Base-by-base conservation (phyloP, 2,888 invertebrate genomes). In the Ypsolopha sequella region DNA sequence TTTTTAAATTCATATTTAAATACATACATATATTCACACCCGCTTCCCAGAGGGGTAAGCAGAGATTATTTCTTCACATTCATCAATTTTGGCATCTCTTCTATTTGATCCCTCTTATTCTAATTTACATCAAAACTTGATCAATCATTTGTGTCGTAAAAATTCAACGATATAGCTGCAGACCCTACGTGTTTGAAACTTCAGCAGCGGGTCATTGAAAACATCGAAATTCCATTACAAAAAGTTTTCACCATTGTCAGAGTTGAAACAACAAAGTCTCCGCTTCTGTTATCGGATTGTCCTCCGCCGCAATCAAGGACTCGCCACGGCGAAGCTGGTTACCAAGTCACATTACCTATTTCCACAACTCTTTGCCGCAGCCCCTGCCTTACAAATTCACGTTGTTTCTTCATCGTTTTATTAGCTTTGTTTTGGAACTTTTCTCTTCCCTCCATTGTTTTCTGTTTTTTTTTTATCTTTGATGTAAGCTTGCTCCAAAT, bases 341-440 rank as follows among this genome's bases (percentile, higher is more conserved):
- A 47, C 13, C 45, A 50, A 68, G 66, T 70, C 70, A 69, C 72
- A 75, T 75, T 78, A 73, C 49, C 49, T 41, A 24, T 76, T 76
- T 66, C 68, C 66, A 74, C 68, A 68, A 53, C 67, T 69, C 70
- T 73, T 68, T 71, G 64, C 65, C 60, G 59, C 66, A 63, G 62
- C 63, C 67, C 65, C 69, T 73, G 67, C 64, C 70, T 73, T 71
- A 73, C 67, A 70, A 78, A 75, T 76, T 73, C 68, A 68, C 68
- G 65, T 65, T 66, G 66, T 73, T 56, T 73, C 60, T 74, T 73
- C 72, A 74, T 75, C 66, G 73, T 73, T 80, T 76, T 77, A 76
- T 78, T 76, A 73, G 68, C 71, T 73, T 76, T 75, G 70, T 74
- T 80, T 75, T 59, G 55, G 56, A 74, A 76, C 61, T 73, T 76